Base-by-base conservation (phyloP, 2,797 vertebrate genomes). In the Oreonectes daqikongensis region DNA sequence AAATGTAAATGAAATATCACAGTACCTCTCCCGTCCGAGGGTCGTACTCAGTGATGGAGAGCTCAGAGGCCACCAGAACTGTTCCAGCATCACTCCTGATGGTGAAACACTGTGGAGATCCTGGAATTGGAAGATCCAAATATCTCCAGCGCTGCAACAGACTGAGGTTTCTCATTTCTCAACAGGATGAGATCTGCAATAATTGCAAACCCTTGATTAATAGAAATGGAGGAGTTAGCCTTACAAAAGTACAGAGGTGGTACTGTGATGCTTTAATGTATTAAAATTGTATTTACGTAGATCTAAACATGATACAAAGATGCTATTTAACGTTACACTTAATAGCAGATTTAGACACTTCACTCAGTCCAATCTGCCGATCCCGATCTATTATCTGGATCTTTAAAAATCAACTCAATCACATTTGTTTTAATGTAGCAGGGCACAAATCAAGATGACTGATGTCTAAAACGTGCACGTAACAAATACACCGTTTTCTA, bases 81-180 rank as follows among this genome's bases (percentile, higher is more conserved):
- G 91, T 91, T 2, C 90, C 89, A 0, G 87, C 85, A 76, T 95
- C 94, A 0, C 85, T 72, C 8, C 93, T 88, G 2, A 96, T 85
- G 5, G 83, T 88, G 65, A 94, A 85, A 84, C 93, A 91, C 83
- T 90, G 94, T 0, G 96, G 95, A 0, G 65, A 86, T 11, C 95
- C 95, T 0, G 46, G 68, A 59, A 79, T 81, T 32, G 79, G 87
- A 79, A 92, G 87, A 66, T 92, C 85, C 0, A 84, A 80, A 79
- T 88, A 88, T 48, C 87, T 82, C 18, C 89, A 81, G 22, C 88
- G 83, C 75, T 82, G 93, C 86, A 95, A 81, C 81, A 99, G 90
- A 89, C 92, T 95, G 68, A 99, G 83, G 82, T 99, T 98, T 84
- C 95, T 90, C 97, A 99, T 99, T 48, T 78, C 35, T 61, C 26